These are phyloP conservation scores for Rhinoptilus africanus DNA, from an alignment of 2,113 vertebrate species.

Conservation along the genomic window DNA sequence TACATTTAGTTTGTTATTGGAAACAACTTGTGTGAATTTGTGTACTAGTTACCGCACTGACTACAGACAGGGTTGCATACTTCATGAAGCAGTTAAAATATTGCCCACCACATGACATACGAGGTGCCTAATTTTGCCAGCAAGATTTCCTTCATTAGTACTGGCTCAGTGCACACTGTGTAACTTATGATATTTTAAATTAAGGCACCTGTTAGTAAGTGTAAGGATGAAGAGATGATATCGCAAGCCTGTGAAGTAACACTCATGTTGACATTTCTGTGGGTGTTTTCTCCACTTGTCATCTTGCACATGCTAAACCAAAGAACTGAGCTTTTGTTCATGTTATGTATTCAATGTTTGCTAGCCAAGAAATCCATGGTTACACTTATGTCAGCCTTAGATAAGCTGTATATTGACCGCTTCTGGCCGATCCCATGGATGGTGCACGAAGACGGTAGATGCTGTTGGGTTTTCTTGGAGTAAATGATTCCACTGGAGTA, in stretches of 20 bases:
- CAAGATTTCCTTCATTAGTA: constrained; percentile 34
- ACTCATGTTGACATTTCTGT: constrained; percentile 9
- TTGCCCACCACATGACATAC: not conserved
- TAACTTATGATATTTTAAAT: constrained; percentile 1
- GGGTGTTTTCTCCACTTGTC: constrained; percentile 16
- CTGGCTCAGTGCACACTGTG: not conserved
- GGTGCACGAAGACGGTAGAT: not conserved
- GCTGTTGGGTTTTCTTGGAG: not conserved
- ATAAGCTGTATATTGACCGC: not conserved
- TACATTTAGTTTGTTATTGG: constrained; percentile 49
- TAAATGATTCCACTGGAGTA: not conserved
- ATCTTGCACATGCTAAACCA: not conserved
- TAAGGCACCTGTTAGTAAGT: constrained; percentile 42
- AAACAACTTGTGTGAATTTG: constrained; percentile 4
- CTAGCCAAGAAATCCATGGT: constrained; percentile 5
- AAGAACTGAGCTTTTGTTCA: not conserved
- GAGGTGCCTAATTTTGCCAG: constrained; percentile 5
- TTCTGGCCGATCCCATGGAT: not conserved
- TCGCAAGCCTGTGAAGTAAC: constrained; percentile 9
- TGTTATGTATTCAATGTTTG: not conserved
- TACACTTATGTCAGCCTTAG: not conserved
- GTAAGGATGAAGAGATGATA: constrained; percentile 36
- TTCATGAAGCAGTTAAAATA: not conserved
- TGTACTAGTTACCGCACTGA: constrained; percentile 30
- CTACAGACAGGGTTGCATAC: not conserved